Evolutionary conservation across 2,888 invertebrate species (phyloP).

Genomic region (Ommatoiulus sabulosus): DNA sequence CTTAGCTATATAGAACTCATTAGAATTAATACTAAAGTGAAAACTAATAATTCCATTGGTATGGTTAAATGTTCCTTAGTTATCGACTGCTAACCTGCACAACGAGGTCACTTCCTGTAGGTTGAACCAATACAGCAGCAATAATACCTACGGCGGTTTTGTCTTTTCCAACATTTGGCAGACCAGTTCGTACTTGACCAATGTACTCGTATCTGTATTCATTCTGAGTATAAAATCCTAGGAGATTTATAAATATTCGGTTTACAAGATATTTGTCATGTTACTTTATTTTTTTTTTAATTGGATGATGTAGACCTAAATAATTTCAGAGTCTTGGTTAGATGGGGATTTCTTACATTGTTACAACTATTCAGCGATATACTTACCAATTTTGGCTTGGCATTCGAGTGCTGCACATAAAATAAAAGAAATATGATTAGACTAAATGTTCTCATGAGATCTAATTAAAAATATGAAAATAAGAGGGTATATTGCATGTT

Average conservation of each 20-base stretch:
- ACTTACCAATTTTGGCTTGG: conserved; percentile 53
- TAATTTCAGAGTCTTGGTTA: background rate
- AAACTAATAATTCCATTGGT: background rate
- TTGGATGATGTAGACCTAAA: background rate
- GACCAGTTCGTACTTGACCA: conserved; percentile 54
- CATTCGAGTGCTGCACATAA: conserved; percentile 3
- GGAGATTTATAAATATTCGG: background rate
- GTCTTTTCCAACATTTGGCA: conserved; percentile 54
- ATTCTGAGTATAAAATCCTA: conserved; percentile 55
- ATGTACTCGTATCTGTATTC: conserved; percentile 57
- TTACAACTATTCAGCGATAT: background rate
- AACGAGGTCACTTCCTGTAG: conserved; percentile 61
- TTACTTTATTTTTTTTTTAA: background rate
- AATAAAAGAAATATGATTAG: background rate
- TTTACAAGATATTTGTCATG: background rate
- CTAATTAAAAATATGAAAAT: background rate
- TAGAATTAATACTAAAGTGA: background rate
- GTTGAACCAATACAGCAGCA: conserved; percentile 63
- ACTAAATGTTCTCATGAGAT: background rate
- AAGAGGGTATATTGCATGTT: too few relatives aligned
- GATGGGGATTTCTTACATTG: background rate
- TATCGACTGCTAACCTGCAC: conserved; percentile 61
- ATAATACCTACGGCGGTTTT: conserved; percentile 56
- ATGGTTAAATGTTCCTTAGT: background rate
- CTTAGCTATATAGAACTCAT: conserved; percentile 22